phyloP scores from a whole-genome alignment of 2,888 invertebrate species.

The Dicyrtomina minuta region DNA sequence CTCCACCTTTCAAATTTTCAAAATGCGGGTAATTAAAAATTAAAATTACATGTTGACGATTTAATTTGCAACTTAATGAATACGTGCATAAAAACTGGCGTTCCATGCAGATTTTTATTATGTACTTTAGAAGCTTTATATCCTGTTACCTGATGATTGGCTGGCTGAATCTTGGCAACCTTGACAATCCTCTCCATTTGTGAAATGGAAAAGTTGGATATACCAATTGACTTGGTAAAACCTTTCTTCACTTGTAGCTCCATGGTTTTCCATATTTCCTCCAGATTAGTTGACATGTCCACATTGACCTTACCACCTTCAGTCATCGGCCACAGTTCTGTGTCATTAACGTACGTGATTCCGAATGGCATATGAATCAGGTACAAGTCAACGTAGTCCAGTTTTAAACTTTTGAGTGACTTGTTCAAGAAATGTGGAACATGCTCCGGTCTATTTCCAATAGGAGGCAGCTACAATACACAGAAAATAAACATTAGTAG shows the following conservation, averaged over 20 bases:
- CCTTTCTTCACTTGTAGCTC: conserved; percentile 70
- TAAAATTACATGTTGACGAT: too few species aligned
- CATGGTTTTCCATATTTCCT: conserved; percentile 70
- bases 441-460: conserved; percentile 41
- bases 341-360: conserved; percentile 38
- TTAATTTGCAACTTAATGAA: too few species aligned
- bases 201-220: conserved; percentile 77
- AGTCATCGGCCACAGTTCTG: conserved; percentile 62
- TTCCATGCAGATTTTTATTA: too few species aligned
- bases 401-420: conserved; percentile 65
- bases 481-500: too few species aligned
- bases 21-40: too few species aligned
- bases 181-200: conserved; percentile 70
- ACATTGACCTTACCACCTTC: conserved; percentile 57
- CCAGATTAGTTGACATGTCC: conserved; percentile 60
- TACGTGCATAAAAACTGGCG: too few species aligned
- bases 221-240: conserved; percentile 73
- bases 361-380: conserved; percentile 76
- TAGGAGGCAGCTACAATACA: conserved; percentile 42
- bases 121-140: too few species aligned
- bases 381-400: conserved; percentile 81
- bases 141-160: conserved; percentile 58
- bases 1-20: conserved; percentile 35
- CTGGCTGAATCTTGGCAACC: conserved; percentile 65
- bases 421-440: conserved; percentile 46